Percentiles rank a stretch among this genome's conserved stretches.
Evolutionary conservation across 2,113 vertebrate species (phyloP).

Genomic region (Indri indri): DNA sequence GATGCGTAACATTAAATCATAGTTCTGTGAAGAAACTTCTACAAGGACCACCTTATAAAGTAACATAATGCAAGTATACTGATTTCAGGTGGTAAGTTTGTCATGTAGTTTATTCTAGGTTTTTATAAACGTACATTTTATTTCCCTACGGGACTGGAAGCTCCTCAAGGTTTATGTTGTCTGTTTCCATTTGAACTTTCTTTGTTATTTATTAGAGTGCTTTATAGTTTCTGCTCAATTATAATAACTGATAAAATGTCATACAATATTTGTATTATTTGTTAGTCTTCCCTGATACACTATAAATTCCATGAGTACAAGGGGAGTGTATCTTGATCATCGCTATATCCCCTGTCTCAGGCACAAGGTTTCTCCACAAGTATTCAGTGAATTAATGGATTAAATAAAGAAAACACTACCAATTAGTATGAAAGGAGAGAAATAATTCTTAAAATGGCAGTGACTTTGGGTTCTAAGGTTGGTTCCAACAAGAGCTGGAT

Average conservation of each 20-base stretch:
- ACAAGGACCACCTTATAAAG: background rate
- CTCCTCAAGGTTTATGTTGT: background rate
- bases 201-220: background rate
- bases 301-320: background rate
- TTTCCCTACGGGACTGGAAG: background rate
- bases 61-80: background rate
- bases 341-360: background rate
- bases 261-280: background rate
- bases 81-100: background rate
- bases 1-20: background rate
- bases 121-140: background rate
- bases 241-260: background rate
- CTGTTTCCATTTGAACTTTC: slow-evolving; percentile 37
- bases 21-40: background rate
- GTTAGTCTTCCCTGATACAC: background rate
- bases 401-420: background rate
- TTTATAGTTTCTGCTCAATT: background rate
- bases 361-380: background rate
- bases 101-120: background rate
- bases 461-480: background rate
- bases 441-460: slow-evolving; percentile 26
- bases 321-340: background rate
- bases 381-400: background rate
- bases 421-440: background rate
- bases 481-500: background rate